Conservation (phyloP, 2,888 invertebrate genomes). For the Drosophila leonis region DNA sequence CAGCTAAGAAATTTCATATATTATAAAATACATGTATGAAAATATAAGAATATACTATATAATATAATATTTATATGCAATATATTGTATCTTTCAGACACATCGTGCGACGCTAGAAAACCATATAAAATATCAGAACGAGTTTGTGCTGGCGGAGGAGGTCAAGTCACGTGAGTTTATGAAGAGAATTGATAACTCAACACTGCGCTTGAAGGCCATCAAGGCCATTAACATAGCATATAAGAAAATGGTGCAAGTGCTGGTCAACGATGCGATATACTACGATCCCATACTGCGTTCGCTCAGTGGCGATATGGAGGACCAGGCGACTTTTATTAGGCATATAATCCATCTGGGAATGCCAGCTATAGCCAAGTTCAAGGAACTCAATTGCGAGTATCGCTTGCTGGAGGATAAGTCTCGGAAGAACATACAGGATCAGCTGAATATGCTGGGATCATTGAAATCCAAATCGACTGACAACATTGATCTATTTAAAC, state of each 20-base stretch:
- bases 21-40: too few relatives aligned
- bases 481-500: neutral
- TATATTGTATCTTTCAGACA: slow-evolving; percentile 59
- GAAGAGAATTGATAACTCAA: slow-evolving; percentile 82
- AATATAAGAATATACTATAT: neutral
- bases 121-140: slow-evolving; percentile 81
- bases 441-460: slow-evolving; percentile 2
- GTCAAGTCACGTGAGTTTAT: slow-evolving; percentile 68
- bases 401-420: slow-evolving; percentile 73
- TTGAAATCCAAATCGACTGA: neutral
- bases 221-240: slow-evolving; percentile 82
- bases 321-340: slow-evolving; percentile 82
- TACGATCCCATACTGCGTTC: slow-evolving; percentile 84
- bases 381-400: slow-evolving; percentile 73
- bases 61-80: too few relatives aligned
- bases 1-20: too few relatives aligned
- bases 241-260: slow-evolving; percentile 78
- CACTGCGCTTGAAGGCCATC: slow-evolving; percentile 82
- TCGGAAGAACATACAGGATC: slow-evolving; percentile 58
- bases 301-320: slow-evolving; percentile 81
- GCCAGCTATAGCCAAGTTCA: slow-evolving; percentile 81
- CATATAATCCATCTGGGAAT: slow-evolving; percentile 82
- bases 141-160: slow-evolving; percentile 79
- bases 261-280: slow-evolving; percentile 82
- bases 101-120: slow-evolving; percentile 77